Evolutionary conservation across 1,140 invertebrate genomes (phyloP).

Genomic region (Octopus bimaculoides): DNA sequence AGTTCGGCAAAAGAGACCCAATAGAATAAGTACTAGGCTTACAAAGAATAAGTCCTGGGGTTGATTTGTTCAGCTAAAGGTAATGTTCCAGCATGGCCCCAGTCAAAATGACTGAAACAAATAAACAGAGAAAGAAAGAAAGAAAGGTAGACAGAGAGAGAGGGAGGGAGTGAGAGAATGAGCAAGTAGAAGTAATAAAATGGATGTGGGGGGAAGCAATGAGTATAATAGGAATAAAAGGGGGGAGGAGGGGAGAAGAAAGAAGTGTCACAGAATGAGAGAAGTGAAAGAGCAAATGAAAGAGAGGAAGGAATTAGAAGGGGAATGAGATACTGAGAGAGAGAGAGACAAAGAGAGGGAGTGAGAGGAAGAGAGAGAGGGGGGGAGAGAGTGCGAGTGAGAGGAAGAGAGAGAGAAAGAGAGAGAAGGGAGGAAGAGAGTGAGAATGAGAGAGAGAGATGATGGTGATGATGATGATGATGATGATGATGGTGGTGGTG

Average conservation of each 20-base stretch:
- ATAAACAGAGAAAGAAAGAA: background rate
- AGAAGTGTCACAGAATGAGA: background rate
- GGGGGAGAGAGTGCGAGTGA: background rate
- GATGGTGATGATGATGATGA: too few relatives aligned
- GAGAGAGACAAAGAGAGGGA: background rate
- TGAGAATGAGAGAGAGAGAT: too few relatives aligned
- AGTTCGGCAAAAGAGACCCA: too few relatives aligned
- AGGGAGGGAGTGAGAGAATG: background rate
- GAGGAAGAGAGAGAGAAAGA: conserved; percentile 2
- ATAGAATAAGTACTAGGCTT: too few relatives aligned
- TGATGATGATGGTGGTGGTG: too few relatives aligned
- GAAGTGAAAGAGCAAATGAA: background rate
- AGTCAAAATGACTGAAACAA: too few relatives aligned
- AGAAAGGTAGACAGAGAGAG: background rate
- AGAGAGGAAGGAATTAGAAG: background rate
- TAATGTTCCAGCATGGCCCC: too few relatives aligned
- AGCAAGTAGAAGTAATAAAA: background rate
- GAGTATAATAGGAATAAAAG: background rate
- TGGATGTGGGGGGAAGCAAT: background rate
- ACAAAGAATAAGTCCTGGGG: too few relatives aligned
- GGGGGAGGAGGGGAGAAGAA: background rate
- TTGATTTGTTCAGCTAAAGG: too few relatives aligned
- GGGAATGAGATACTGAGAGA: background rate
- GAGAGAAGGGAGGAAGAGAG: background rate
- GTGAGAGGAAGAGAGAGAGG: background rate